Base-by-base conservation (phyloP, 37 sponge, comb jelly and placozoan species). In the Theonella swinhoei region DNA sequence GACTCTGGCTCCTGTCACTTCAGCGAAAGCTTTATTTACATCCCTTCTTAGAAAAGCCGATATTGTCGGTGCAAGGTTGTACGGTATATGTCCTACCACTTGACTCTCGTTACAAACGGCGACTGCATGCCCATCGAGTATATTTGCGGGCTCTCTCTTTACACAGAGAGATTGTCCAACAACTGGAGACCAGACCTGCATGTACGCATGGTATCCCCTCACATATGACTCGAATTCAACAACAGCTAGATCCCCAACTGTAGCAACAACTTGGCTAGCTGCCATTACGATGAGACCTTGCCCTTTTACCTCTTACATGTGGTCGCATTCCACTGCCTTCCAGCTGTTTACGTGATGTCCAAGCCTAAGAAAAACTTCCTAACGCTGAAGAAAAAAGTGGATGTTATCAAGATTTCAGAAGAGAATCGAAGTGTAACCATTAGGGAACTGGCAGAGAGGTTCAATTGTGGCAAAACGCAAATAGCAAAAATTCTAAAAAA, bases 391-490 rank as follows among this genome's bases (percentile, higher is more conserved):
- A 40, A 85, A 64, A 72, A 85, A 59, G 75, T 78, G 2, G 70
- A 85, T 60, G 72, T 85, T 23, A 85, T 85, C 31, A 9, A 75
- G 14, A 2, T 36, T 22, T 31, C 72, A 34, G 60, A 85, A 39
- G 33, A 34, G 17, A 58, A 85, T 60, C 85, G 78, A 39, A 33
- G 25, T 65, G 24, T 74, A 25, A 1, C 72, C 37, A 22, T 65
- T 9, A 85, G 86, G 60, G 73, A 36, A 72, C 67, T 85, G n/a
- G 86, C 47, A 24, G 69, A 75, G 39, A 34, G 8, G 20, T 78
- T 62, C 61, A 7, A 31, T 33, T 85, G 86, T 77, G 86, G 86
- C 19, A 85, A 85, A 58, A 85, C 86, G 26, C 79, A 78, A 32
- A 82, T 82, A 62, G 20, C 62, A 8, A 72, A 65, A 5, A 82